Evolutionary conservation across 2,113 vertebrate genomes (phyloP).

Genomic region (Nannobrachium achirus): DNA sequence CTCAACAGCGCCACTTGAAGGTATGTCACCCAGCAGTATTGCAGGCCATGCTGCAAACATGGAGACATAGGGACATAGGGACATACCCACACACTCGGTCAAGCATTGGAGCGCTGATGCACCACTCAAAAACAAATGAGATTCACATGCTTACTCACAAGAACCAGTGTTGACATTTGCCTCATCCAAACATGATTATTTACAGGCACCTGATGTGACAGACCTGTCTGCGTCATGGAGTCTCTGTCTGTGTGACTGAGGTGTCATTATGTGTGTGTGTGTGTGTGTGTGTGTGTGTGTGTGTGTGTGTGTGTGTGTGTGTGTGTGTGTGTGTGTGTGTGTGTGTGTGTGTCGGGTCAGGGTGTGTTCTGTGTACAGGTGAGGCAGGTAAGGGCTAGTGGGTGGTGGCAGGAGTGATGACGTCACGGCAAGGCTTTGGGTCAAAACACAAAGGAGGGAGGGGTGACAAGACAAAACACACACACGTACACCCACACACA

Average conservation of each 20-base stretch:
- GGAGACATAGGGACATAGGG: no score
- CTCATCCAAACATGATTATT: no score
- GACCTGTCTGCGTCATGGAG: slow-evolving; percentile 15
- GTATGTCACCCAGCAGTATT: no score
- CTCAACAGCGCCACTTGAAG: no score
- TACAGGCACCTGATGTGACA: no score
- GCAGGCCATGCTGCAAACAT: no score
- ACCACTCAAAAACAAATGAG: no score
- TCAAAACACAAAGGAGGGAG: slow-evolving; percentile 23
- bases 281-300: background rate
- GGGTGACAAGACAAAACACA: slow-evolving; percentile 31
- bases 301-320: background rate
- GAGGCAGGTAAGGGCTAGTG: slow-evolving; percentile 48
- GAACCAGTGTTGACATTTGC: no score
- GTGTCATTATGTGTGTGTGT: background rate
- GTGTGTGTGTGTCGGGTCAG: slow-evolving; percentile 47
- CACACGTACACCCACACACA: background rate
- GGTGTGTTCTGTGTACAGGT: slow-evolving; percentile 45
- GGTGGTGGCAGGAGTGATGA: slow-evolving; percentile 32
- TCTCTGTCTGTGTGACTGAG: background rate
- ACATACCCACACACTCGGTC: no score
- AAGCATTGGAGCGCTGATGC: no score
- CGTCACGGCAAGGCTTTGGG: slow-evolving; percentile 1
- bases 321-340: slow-evolving; percentile 1
- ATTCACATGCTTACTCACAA: no score